These are phyloP conservation scores for Cyprinodon brontotheroides DNA, from an alignment of 2,113 vertebrate genomes.

Conservation along the genomic window DNA sequence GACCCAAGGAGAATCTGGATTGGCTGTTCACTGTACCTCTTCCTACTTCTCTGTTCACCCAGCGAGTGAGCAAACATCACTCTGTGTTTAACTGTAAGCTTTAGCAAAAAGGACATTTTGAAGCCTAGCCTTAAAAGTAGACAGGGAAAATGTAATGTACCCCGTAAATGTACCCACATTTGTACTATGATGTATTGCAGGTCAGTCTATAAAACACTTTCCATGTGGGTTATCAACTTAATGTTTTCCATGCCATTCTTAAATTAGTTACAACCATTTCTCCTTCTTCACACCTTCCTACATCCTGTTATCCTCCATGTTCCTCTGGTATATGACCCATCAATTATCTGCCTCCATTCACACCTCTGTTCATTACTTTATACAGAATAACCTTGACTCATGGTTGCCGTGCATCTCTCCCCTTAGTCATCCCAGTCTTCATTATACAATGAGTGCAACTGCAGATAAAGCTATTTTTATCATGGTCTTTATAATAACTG, in stretches of 20 bases:
- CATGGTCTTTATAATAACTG: background rate
- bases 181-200: conserved; percentile 52
- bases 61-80: no score
- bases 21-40: no score
- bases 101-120: no score
- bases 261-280: background rate
- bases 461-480: conserved; percentile 4
- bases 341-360: background rate
- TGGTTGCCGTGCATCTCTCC: background rate
- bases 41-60: no score
- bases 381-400: background rate
- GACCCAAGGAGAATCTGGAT: no score
- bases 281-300: background rate
- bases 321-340: conserved; percentile 4
- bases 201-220: conserved; percentile 6
- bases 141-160: background rate
- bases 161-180: conserved; percentile 27
- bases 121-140: no score
- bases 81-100: no score
- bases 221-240: background rate
- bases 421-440: conserved; percentile 6
- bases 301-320: background rate
- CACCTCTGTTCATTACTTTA: background rate
- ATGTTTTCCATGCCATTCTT: background rate
- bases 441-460: background rate